Conservation (phyloP, 2,888 invertebrate genomes). For the Leptopilina syphax region DNA sequence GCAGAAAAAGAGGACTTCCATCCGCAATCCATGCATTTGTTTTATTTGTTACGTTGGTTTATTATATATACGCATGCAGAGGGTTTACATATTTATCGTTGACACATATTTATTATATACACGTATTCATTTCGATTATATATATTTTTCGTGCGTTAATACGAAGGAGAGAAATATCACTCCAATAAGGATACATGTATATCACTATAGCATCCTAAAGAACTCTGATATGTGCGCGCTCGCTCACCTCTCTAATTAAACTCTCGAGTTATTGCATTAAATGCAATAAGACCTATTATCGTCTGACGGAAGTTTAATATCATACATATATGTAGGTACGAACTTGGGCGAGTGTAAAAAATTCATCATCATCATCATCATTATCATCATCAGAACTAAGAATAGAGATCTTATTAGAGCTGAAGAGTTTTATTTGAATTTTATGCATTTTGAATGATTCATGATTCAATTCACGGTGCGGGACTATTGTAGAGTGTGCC, state of each 20-base stretch:
- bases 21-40: constrained; percentile 20
- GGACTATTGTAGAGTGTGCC: too few species aligned
- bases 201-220: constrained; percentile 13
- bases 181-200: constrained; percentile 36
- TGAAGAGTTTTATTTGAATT: neutral
- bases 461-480: neutral
- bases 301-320: constrained; percentile 29
- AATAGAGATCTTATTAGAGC: neutral
- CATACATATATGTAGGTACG: neutral
- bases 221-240: neutral
- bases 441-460: neutral
- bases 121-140: constrained; percentile 1
- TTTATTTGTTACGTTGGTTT: constrained; percentile 6
- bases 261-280: constrained; percentile 22
- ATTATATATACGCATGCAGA: neutral
- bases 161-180: constrained; percentile 28
- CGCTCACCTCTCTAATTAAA: constrained; percentile 23
- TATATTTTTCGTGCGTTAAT: neutral
- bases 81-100: neutral
- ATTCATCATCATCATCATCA: neutral
- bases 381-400: neutral
- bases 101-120: constrained; percentile 25
- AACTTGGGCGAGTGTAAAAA: neutral
- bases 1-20: neutral
- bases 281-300: constrained; percentile 32